Evolutionary conservation across 2,113 vertebrate species (phyloP).

Genomic region (Phycodurus eques): DNA sequence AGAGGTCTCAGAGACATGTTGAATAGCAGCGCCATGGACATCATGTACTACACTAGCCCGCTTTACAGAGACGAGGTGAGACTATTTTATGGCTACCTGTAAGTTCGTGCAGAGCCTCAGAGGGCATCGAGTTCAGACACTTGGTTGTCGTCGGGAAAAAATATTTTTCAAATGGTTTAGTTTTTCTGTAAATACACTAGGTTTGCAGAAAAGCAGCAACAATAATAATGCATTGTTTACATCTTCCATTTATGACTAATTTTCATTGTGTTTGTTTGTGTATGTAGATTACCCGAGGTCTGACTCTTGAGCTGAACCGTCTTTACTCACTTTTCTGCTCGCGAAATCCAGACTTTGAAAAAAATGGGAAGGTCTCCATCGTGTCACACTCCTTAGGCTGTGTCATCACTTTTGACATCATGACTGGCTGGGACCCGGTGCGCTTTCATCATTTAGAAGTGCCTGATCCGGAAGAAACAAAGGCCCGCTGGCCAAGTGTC

Average conservation of each 20-base stretch:
- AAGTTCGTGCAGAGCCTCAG: neutral
- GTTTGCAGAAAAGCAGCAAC: neutral
- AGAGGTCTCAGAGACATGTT: constrained; percentile 92
- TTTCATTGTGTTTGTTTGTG: constrained; percentile 12
- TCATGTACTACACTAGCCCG: constrained; percentile 97
- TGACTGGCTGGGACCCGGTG: constrained; percentile 94
- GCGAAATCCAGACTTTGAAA: constrained; percentile 91
- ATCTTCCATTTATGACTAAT: neutral
- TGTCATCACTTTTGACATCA: constrained; percentile 96
- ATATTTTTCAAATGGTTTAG: neutral
- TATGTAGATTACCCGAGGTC: constrained; percentile 86
- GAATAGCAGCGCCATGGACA: constrained; percentile 98
- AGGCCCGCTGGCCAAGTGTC: constrained; percentile 76
- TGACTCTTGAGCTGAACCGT: constrained; percentile 92
- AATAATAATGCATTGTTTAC: neutral
- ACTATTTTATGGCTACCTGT: neutral
- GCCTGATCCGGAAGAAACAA: constrained; percentile 79
- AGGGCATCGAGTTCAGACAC: neutral
- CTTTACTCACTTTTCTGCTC: constrained; percentile 93
- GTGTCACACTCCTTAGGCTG: constrained; percentile 94
- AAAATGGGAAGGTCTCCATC: constrained; percentile 91
- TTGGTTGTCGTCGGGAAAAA: neutral
- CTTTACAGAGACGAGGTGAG: constrained; percentile 94
- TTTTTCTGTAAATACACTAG: neutral
- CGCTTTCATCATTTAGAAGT: constrained; percentile 83